A percentile compares a stretch with the other conserved stretches of the same genome.
phyloP scores from a whole-genome alignment of 2,797 vertebrate species.

The Synaphobranchus kaupii region DNA sequence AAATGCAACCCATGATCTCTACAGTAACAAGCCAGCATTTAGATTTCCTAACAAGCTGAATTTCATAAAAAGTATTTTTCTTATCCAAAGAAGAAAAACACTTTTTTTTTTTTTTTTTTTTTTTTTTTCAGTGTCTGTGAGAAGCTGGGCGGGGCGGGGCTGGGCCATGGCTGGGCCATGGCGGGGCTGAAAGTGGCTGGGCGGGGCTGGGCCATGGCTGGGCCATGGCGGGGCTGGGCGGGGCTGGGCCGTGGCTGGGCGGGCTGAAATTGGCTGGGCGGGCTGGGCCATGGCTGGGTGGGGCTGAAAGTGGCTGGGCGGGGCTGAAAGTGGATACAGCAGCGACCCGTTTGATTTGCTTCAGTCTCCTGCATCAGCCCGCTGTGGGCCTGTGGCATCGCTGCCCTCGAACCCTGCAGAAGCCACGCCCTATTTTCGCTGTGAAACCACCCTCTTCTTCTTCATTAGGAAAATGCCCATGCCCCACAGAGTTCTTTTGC shows the following conservation, averaged over 20 bases:
- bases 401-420: neutral
- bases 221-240: no score
- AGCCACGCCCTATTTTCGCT: neutral
- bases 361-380: neutral
- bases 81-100: conserved; percentile 32
- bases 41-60: conserved; percentile 36
- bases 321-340: no score
- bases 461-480: neutral
- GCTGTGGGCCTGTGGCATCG: neutral
- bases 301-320: no score
- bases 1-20: conserved; percentile 10
- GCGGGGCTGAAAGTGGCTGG: conserved; percentile 27
- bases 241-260: no score
- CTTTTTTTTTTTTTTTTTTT: neutral
- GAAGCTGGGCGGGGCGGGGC: neutral
- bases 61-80: conserved; percentile 27
- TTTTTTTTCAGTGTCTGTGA: neutral
- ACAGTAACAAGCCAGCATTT: conserved; percentile 28
- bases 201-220: neutral
- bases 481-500: neutral
- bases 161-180: neutral
- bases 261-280: no score
- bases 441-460: neutral
- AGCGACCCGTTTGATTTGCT: neutral
- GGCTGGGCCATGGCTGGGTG: no score